Conservation (phyloP, 2,888 invertebrate species). For the Marronus borbonicus region DNA sequence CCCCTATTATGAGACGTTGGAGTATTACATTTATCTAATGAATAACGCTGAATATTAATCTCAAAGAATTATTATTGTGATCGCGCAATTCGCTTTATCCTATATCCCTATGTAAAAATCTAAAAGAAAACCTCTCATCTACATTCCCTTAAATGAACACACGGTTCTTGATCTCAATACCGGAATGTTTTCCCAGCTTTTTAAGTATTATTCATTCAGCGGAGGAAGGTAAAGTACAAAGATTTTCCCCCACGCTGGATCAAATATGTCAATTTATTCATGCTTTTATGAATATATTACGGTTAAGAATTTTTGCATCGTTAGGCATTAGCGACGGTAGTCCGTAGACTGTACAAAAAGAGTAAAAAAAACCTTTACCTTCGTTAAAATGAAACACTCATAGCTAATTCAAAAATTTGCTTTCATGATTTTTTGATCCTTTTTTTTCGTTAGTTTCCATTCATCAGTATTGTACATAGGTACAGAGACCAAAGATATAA, state of each 20-base stretch:
- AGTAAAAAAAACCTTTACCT: constrained; percentile 30
- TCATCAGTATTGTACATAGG: neutral
- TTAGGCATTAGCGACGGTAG: constrained; percentile 52
- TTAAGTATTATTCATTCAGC: constrained; percentile 61
- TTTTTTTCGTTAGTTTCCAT: constrained; percentile 11
- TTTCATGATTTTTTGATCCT: constrained; percentile 36
- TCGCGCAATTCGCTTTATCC: constrained; percentile 18
- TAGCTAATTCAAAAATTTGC: constrained; percentile 41
- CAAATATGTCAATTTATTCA: constrained; percentile 65
- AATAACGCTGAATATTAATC: too few relatives aligned
- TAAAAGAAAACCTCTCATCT: constrained; percentile 14
- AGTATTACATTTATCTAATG: too few relatives aligned
- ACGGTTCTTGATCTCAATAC: constrained; percentile 51
- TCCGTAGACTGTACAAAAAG: constrained; percentile 9
- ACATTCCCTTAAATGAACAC: constrained; percentile 29
- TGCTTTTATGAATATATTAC: constrained; percentile 65
- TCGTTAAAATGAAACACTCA: constrained; percentile 41
- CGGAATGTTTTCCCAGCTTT: constrained; percentile 66
- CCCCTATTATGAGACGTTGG: neutral
- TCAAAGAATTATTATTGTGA: neutral
- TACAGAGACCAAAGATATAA: neutral
- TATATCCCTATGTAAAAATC: neutral
- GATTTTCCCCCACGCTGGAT: constrained; percentile 55
- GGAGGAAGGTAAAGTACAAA: constrained; percentile 54
- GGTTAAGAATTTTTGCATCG: constrained; percentile 59